Base-by-base conservation (phyloP, 2,888 invertebrate genomes). In the Drosophila dives region DNA sequence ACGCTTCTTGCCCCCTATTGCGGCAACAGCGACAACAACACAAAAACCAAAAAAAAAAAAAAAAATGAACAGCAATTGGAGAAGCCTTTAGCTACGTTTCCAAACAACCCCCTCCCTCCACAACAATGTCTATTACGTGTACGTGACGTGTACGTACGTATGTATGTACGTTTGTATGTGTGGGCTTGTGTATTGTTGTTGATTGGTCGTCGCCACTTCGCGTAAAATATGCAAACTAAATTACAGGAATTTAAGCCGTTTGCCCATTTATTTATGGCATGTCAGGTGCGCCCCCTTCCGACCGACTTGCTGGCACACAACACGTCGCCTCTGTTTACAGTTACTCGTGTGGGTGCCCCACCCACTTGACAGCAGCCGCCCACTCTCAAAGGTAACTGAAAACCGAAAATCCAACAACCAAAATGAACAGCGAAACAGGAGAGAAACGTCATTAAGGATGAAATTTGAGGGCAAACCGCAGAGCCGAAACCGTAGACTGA, bases 211-310 rank as follows among this genome's bases (percentile, higher is more conserved):
- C 51, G 62, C 36, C 54, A 65, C 50, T 72, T 67, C 63, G 72
- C 64, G 70, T 74, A 80, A 81, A 81, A 80, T 81, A 80, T 80
- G 78, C 81, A 80, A 81, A 80, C 75, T 66, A 80, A 81, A 81
- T 80, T 80, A 80, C 80, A 70, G 81, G 78, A 80, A 81, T 81
- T 80, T 75, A 81, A 80, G 60, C 75, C 77, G 68, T 74, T 80
- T 74, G 75, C 64, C 53, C 80, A 80, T 79, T 67, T 55, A 80
- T 79, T 79, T 79, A 79, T 76, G 66, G 75, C 62, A 75, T 61
- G 75, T 63, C 75, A 67, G 80, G 80, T 79, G 75, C 75, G 67
- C 67, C 79, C 77, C 75, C 69, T 70, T 51, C 79, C 66, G 55
- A 17, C 51, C 51, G 20, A 36, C 65, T 40, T 40, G 34, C 61